phyloP scores from a whole-genome alignment of 1,140 invertebrate species.

The Battus philenor region DNA sequence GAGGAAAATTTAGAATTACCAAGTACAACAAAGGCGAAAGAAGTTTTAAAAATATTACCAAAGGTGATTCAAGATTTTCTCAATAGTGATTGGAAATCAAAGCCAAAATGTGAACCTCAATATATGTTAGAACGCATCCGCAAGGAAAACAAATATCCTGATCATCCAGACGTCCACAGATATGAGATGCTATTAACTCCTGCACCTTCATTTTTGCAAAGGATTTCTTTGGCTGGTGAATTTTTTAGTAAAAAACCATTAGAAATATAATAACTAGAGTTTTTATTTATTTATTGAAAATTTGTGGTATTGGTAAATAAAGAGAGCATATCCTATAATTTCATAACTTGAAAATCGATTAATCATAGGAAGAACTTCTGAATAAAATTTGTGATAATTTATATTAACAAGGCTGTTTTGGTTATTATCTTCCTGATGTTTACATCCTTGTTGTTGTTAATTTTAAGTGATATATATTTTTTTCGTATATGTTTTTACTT shows the following conservation, averaged over 20 bases:
- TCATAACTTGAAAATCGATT: too few relatives aligned
- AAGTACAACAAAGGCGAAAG: constrained; percentile 49
- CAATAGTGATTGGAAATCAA: constrained; percentile 57
- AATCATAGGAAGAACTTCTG: too few relatives aligned
- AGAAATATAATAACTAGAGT: constrained; percentile 35
- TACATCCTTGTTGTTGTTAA: too few relatives aligned
- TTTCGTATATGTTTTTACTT: too few relatives aligned
- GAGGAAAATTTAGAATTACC: constrained; percentile 39
- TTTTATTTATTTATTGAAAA: too few relatives aligned
- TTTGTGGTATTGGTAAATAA: too few relatives aligned
- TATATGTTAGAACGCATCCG: constrained; percentile 78
- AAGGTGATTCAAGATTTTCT: constrained; percentile 70
- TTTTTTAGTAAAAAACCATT: constrained; percentile 64
- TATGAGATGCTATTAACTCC: constrained; percentile 81
- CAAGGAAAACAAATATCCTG: constrained; percentile 76
- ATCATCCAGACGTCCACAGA: constrained; percentile 70
- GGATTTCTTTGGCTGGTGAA: constrained; percentile 85
- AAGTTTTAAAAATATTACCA: constrained; percentile 58
- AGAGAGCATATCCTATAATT: too few relatives aligned
- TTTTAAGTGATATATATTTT: too few relatives aligned
- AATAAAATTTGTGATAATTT: too few relatives aligned
- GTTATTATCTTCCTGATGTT: too few relatives aligned
- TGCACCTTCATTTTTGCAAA: constrained; percentile 82
- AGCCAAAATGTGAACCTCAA: constrained; percentile 77
- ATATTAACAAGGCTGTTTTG: too few relatives aligned